Percentiles rank a stretch among this genome's conserved stretches.
These are phyloP conservation scores for Okamejei kenojei DNA, from an alignment of 2,797 vertebrate genomes.

Conservation along the genomic window DNA sequence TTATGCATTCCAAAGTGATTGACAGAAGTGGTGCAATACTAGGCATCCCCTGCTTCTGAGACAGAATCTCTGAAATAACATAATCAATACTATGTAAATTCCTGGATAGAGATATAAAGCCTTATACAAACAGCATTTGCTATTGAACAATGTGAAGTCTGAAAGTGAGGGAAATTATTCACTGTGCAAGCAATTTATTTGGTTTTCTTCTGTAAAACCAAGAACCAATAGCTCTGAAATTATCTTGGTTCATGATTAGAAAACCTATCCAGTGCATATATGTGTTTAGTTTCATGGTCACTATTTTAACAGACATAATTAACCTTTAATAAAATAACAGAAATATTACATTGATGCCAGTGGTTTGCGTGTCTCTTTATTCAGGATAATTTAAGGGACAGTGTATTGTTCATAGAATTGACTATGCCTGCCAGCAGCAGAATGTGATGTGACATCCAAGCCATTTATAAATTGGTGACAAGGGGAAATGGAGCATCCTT, in stretches of 20 bases:
- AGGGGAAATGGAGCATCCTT: background rate
- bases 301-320: background rate
- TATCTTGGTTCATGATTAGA: background rate
- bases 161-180: background rate
- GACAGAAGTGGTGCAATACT: constrained; percentile 76
- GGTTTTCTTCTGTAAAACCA: background rate
- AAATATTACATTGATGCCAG: constrained; percentile 1
- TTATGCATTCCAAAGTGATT: constrained; percentile 85
- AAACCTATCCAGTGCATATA: background rate
- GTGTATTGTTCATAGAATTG: too few relatives aligned
- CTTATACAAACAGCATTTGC: constrained; percentile 34
- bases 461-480: background rate
- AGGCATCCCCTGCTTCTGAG: constrained; percentile 69
- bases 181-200: background rate
- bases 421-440: background rate
- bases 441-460: background rate
- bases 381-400: background rate
- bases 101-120: constrained; percentile 41
- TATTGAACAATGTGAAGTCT: constrained; percentile 23
- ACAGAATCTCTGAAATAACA: constrained; percentile 78
- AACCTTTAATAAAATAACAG: background rate
- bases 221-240: background rate
- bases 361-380: background rate
- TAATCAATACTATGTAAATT: constrained; percentile 62
- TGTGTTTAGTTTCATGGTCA: background rate